Base-by-base conservation (phyloP, 2,113 vertebrate genomes). In the Podarcis raffonei region DNA sequence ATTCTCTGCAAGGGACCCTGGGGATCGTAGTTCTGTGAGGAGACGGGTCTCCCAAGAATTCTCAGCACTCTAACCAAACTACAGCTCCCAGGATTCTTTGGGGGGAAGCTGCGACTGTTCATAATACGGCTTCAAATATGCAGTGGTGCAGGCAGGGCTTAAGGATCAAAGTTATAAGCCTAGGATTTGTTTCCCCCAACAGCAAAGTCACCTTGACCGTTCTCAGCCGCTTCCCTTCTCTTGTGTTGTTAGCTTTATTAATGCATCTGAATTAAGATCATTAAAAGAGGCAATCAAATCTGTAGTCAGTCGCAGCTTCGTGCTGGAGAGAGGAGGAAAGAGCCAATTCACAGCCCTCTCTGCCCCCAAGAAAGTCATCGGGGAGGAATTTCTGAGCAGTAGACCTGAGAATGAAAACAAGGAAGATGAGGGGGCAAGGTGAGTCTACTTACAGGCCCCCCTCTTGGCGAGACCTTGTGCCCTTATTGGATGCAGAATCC, bases 191-290 rank as follows among this genome's bases (percentile, higher is more conserved):
- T 62, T 62, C 4, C 27, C 22, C 32, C 62, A 1, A n/a, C 4
- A 42, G 30, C 59, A 77, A 68, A n/a, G 72, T 76, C 87, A 66
- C 37, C 72, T 80, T 27, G 25, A 68, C 39, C 30, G 37, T 32
- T 83, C 42, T 68, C 6, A 83, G 71, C 42, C 48, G 62, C 59
- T 48, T 76, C 57, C 27, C 57, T 68, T 88, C 87, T 83, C 72
- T 83, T 88, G 57, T 77, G 37, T 48, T 53, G 30, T 78, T 78
- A 20, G 81, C 66, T 83, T 77, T 77, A 77, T 83, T 86, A 83
- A 83, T 66, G 27, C 22, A 77, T 83, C 37, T 39, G 32, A 83
- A 83, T 83, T 83, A 88, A 77, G 87, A 83, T 74, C 37, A 83
- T 83, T 48, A 88, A 88, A 83, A 39, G 62, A 83, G 39, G 72